Percentiles rank a stretch among this genome's conserved stretches.
Evolutionary conservation across 2,797 vertebrate species (phyloP).

Genomic region (Mycteria americana): DNA sequence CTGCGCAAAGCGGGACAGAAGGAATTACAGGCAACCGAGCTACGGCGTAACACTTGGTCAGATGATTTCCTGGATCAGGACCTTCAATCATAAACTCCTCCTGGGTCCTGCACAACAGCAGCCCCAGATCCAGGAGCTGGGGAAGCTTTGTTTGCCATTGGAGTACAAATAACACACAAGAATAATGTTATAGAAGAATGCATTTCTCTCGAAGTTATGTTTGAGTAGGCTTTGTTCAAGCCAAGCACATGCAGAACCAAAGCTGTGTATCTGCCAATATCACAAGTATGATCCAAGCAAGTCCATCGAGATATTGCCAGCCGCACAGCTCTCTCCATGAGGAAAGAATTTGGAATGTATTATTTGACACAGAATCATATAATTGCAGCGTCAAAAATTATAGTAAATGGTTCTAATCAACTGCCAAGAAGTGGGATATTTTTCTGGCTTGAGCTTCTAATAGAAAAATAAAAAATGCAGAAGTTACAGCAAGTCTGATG

Average conservation of each 20-base stretch:
- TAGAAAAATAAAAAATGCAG: constrained; percentile 52
- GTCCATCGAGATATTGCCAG: constrained; percentile 22
- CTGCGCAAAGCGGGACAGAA: not conserved
- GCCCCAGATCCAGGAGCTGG: not conserved
- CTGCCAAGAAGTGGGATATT: constrained; percentile 55
- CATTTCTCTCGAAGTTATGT: not conserved
- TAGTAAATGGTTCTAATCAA: constrained; percentile 50
- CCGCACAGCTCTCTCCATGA: constrained; percentile 31
- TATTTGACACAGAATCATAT: constrained; percentile 54
- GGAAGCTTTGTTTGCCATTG: not conserved
- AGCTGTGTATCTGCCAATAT: constrained; percentile 56
- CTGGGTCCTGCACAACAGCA: fast-evolving
- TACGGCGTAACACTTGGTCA: not conserved
- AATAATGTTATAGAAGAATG: not conserved
- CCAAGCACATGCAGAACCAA: constrained; percentile 53
- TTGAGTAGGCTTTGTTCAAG: constrained; percentile 49
- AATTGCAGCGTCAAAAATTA: constrained; percentile 60
- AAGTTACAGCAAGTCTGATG: constrained; percentile 2
- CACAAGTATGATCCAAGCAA: constrained; percentile 14
- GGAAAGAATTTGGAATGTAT: constrained; percentile 36
- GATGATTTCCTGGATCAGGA: not conserved
- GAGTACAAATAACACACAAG: not conserved
- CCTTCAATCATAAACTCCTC: not conserved
- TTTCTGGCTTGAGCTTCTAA: constrained; percentile 50
- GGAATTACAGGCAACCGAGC: not conserved